Conservation (phyloP, 1,140 invertebrate species). For the Heliconius hermathena region DNA sequence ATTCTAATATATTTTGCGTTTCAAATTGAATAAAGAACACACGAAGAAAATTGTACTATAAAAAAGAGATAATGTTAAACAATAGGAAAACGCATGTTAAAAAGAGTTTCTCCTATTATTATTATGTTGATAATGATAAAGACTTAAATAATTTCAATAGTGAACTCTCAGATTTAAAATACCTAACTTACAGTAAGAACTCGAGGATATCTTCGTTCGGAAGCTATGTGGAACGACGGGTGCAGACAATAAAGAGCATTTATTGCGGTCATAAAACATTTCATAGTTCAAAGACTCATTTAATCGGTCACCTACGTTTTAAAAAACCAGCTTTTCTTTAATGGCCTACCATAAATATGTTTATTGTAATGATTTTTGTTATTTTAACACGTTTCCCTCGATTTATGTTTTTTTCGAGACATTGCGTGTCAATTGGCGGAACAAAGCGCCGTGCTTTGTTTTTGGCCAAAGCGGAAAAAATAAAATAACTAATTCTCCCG, state of each 20-base stretch:
- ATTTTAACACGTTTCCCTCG: background rate
- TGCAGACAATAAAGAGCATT: constrained; percentile 24
- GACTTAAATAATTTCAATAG: background rate
- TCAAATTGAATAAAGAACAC: too few species aligned
- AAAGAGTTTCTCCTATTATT: background rate
- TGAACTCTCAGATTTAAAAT: background rate
- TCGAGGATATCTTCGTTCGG: background rate
- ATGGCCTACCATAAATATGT: background rate
- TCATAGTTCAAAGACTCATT: constrained; percentile 15
- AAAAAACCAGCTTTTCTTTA: background rate
- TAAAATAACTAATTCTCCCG: too few species aligned
- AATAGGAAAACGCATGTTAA: too few species aligned
- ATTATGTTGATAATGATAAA: background rate
- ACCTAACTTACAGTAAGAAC: background rate
- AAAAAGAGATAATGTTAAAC: too few species aligned
- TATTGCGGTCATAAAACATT: constrained; percentile 20
- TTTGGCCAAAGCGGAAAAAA: too few species aligned
- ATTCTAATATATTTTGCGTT: too few species aligned
- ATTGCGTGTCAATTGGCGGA: too few species aligned
- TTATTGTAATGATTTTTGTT: background rate
- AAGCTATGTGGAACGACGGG: constrained; percentile 16
- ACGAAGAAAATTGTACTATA: too few species aligned
- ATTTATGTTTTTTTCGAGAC: too few species aligned
- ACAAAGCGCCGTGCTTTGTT: too few species aligned
- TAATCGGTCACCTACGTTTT: constrained; percentile 9